Conservation (phyloP, 2,888 invertebrate genomes). For the Phyllotreta cruciferae region DNA sequence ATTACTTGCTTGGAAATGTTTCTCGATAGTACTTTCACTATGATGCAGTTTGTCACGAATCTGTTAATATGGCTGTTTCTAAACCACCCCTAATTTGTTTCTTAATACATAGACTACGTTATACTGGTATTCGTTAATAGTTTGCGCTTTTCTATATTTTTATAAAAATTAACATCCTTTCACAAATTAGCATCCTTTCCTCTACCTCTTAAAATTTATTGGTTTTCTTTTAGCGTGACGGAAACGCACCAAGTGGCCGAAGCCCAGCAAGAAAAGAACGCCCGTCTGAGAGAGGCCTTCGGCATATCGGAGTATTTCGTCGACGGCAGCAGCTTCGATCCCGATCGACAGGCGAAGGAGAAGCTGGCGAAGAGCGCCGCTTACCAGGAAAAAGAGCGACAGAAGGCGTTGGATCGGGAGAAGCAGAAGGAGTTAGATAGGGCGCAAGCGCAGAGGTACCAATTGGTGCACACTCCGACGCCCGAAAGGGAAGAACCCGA, state of each 20-base stretch:
- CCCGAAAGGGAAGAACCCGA: slow-evolving; percentile 59
- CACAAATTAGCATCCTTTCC: too few relatives aligned
- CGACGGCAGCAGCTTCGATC: slow-evolving; percentile 91
- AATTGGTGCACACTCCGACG: slow-evolving; percentile 79
- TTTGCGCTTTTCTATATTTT: too few relatives aligned
- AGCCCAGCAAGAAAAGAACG: slow-evolving; percentile 95
- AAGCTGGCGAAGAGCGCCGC: slow-evolving; percentile 62
- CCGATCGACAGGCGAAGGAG: slow-evolving; percentile 73
- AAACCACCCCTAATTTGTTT: too few relatives aligned
- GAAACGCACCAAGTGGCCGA: slow-evolving; percentile 97
- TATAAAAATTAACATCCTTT: too few relatives aligned
- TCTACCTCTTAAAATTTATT: background rate
- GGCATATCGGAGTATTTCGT: slow-evolving; percentile 93
- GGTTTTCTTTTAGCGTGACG: slow-evolving; percentile 68
- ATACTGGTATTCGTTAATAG: too few relatives aligned
- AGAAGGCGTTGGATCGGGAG: slow-evolving; percentile 59
- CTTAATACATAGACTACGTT: too few relatives aligned
- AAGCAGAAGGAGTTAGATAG: slow-evolving; percentile 63
- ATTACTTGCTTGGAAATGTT: too few relatives aligned
- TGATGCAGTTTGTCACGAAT: too few relatives aligned
- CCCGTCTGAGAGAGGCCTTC: slow-evolving; percentile 89
- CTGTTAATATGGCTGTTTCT: too few relatives aligned
- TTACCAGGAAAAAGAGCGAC: slow-evolving; percentile 57
- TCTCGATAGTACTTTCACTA: too few relatives aligned
- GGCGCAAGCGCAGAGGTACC: slow-evolving; percentile 65